Evolutionary conservation across 2,113 vertebrate genomes (phyloP).

Genomic region (Oxygymnocypris stewartii): DNA sequence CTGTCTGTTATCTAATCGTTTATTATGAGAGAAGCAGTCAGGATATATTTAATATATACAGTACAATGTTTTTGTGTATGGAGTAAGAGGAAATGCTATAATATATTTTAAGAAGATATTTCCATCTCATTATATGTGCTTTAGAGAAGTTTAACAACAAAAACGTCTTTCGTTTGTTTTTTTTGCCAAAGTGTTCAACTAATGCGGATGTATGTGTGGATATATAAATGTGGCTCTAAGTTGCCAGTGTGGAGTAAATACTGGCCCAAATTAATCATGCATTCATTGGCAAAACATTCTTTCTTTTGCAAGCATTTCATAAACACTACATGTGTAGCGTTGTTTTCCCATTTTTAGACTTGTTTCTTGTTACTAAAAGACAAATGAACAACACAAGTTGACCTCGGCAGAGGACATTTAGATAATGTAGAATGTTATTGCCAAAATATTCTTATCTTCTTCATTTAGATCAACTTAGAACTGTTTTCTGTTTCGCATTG

Average conservation of each 20-base stretch:
- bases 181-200: conserved; percentile 69
- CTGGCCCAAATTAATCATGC: neutral
- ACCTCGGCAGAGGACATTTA: conserved; percentile 53
- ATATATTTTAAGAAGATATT: conserved; percentile 75
- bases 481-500: conserved; percentile 70
- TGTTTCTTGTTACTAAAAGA: conserved; percentile 47
- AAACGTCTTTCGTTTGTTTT: conserved; percentile 26
- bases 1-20: conserved; percentile 63
- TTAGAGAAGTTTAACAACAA: conserved; percentile 52
- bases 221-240: conserved; percentile 32
- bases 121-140: conserved; percentile 66
- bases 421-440: conserved; percentile 65
- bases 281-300: conserved; percentile 28
- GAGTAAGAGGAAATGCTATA: conserved; percentile 79
- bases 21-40: conserved; percentile 66
- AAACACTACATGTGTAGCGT: conserved; percentile 52
- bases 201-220: conserved; percentile 49
- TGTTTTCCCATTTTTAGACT: neutral
- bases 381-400: conserved; percentile 52
- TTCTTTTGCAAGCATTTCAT: conserved; percentile 54
- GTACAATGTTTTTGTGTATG: conserved; percentile 71
- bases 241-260: conserved; percentile 39
- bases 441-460: conserved; percentile 64
- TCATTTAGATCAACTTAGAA: conserved; percentile 65
- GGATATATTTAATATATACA: conserved; percentile 83